Evolutionary conservation across 2,797 vertebrate genomes (phyloP).

Genomic region (Sylvilagus floridanus): DNA sequence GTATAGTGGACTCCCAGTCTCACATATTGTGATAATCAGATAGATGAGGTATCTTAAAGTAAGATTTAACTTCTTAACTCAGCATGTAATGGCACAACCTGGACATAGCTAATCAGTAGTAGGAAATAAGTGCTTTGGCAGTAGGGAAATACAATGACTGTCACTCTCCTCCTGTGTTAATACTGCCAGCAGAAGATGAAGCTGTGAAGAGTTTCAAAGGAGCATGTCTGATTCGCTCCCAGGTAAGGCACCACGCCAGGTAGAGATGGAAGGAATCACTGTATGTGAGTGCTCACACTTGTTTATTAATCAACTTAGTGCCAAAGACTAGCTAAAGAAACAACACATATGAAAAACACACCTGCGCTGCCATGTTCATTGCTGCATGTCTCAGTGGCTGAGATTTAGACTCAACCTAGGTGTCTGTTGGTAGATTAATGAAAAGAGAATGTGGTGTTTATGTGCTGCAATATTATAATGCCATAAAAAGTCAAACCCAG

Average conservation of each 20-base stretch:
- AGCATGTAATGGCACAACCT: background rate
- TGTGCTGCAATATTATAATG: no score
- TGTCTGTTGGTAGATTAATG: no score
- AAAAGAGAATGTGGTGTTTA: no score
- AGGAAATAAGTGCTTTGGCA: background rate
- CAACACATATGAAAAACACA: no score
- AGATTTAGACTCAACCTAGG: no score
- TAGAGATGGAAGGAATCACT: no score
- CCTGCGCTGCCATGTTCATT: no score
- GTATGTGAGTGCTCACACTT: background rate
- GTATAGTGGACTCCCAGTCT: background rate
- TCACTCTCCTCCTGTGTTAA: background rate
- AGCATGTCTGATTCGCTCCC: background rate
- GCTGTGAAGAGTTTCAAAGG: no score
- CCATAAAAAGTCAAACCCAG: no score
- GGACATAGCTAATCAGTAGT: fast-evolving
- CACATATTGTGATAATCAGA: background rate
- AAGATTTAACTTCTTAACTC: background rate
- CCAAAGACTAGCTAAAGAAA: background rate
- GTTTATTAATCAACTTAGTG: background rate
- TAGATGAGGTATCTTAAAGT: background rate
- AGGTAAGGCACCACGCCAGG: background rate
- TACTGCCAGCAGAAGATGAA: background rate
- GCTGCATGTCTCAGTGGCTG: no score
- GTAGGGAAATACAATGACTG: background rate